Evolutionary conservation across 2,113 vertebrate genomes (phyloP).

Genomic region (Hylia prasina): DNA sequence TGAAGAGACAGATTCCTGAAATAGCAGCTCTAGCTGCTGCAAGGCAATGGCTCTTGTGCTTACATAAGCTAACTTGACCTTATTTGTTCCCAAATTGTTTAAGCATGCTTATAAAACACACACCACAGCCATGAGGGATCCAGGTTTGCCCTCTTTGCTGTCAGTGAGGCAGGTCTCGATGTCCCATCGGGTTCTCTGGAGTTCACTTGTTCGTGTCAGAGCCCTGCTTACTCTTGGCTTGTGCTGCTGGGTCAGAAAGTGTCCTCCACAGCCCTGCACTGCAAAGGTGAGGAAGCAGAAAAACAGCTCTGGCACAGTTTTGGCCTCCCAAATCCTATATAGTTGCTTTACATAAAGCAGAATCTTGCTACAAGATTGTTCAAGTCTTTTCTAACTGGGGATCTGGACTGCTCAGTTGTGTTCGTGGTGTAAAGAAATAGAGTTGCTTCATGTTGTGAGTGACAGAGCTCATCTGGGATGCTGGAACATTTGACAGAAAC

Average conservation of each 20-base stretch:
- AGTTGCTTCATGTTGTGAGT: background rate
- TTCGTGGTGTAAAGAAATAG: background rate
- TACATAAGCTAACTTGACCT: slow-evolving; percentile 48
- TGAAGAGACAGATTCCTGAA: slow-evolving; percentile 54
- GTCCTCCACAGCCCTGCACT: background rate
- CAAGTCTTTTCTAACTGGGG: background rate
- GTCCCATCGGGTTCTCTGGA: fast-evolving
- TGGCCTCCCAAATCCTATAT: background rate
- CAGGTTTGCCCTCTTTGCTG: background rate
- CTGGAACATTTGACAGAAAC: background rate
- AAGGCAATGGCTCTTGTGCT: slow-evolving; percentile 5
- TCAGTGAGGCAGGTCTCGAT: background rate
- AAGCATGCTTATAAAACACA: background rate
- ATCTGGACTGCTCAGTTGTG: background rate
- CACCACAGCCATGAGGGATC: background rate
- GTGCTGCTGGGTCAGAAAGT: background rate
- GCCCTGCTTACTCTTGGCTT: background rate
- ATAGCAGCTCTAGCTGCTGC: slow-evolving; percentile 23
- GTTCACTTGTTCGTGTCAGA: background rate
- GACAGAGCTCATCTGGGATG: background rate
- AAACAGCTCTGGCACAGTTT: background rate
- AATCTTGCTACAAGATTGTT: background rate
- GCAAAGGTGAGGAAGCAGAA: background rate
- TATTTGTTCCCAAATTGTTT: slow-evolving; percentile 24
- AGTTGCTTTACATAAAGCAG: background rate